These are phyloP conservation scores for Polydrusus tereticollis DNA, from an alignment of 2,888 invertebrate genomes.

Conservation along the genomic window DNA sequence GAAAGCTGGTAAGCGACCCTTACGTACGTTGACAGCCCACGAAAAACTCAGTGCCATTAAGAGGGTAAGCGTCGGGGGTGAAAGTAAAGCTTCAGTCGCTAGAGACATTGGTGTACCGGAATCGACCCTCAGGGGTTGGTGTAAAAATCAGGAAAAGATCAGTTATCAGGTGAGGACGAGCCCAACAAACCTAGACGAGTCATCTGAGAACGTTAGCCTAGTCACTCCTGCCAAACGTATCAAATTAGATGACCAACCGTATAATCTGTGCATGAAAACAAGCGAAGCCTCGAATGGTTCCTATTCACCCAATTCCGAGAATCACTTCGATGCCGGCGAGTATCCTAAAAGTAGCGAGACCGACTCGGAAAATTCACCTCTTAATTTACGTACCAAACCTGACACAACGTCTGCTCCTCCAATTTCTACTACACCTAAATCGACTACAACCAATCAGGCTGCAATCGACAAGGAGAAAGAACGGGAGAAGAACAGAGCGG, in stretches of 20 bases:
- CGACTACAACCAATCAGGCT: constrained; percentile 15
- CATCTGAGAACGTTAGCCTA: constrained; percentile 70
- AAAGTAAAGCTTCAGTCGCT: constrained; percentile 88
- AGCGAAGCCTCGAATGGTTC: constrained; percentile 39
- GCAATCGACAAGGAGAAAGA: constrained; percentile 52
- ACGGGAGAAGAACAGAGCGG: constrained; percentile 64
- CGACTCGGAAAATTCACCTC: constrained; percentile 66
- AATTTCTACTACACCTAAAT: constrained; percentile 41
- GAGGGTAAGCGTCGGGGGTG: constrained; percentile 86
- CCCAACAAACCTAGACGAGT: constrained; percentile 66
- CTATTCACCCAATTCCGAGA: constrained; percentile 49
- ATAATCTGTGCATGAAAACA: constrained; percentile 60
- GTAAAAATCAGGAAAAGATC: constrained; percentile 86
- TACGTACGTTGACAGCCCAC: constrained; percentile 80
- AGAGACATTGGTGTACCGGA: constrained; percentile 89
- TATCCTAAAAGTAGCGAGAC: constrained; percentile 46
- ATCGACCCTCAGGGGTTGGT: constrained; percentile 89
- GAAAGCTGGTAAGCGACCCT: constrained; percentile 81
- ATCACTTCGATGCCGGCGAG: constrained; percentile 33
- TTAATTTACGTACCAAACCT: constrained; percentile 52
- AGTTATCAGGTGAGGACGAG: constrained; percentile 69
- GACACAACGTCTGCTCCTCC: background rate
- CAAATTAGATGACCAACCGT: constrained; percentile 61
- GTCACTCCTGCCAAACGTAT: constrained; percentile 50
- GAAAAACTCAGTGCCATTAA: constrained; percentile 87